Conservation (phyloP, 2,113 vertebrate genomes). For the Paradoxurus hermaphroditus region DNA sequence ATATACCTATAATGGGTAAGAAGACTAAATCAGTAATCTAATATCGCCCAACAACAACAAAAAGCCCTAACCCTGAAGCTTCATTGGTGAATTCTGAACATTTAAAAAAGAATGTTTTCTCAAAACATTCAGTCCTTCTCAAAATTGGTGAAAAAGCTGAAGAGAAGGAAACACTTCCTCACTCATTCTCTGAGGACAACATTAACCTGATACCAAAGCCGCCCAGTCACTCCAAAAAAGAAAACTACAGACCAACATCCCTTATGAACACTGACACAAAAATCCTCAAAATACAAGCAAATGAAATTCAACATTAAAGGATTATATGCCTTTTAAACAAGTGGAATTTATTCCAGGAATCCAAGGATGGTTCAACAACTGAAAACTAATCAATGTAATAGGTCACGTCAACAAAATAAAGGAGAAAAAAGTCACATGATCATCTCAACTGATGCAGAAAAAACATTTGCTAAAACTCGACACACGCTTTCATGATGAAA, state of each 20-base stretch:
- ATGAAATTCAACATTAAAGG: not conserved
- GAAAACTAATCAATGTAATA: not conserved
- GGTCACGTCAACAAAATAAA: not conserved
- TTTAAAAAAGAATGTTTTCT: not conserved
- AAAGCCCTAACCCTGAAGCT: not conserved
- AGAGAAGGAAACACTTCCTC: not conserved
- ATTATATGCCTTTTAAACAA: not conserved
- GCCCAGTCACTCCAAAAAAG: not conserved
- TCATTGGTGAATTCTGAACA: not conserved
- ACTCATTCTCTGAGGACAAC: not conserved
- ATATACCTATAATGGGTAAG: not conserved
- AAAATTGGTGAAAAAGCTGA: not conserved
- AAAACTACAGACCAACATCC: not conserved
- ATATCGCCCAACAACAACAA: not conserved
- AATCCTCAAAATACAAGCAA: not conserved
- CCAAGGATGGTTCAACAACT: not conserved
- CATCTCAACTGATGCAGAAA: not conserved
- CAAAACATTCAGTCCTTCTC: not conserved
- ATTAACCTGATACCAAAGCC: not conserved
- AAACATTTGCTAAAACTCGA: not conserved
- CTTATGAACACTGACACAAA: not conserved
- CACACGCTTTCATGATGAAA: not conserved
- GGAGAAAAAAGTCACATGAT: not conserved
- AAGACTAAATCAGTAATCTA: not conserved
- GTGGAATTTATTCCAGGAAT: not conserved